Base-by-base conservation (phyloP, 2,113 vertebrate species). In the Crotalus helleri region DNA sequence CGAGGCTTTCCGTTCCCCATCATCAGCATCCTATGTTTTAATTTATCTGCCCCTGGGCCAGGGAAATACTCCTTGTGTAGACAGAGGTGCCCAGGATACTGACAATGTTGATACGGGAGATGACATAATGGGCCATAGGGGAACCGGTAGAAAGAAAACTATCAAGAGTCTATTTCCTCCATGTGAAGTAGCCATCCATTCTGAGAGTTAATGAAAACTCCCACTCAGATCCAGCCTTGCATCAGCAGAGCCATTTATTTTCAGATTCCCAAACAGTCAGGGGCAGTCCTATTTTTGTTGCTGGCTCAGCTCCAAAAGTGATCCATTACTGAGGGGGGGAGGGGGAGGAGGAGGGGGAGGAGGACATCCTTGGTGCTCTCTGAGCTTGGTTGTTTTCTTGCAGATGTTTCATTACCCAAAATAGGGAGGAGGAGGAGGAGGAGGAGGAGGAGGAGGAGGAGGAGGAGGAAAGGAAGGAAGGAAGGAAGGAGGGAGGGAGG, bases 161-260 rank as follows among this genome's bases (percentile, higher is more conserved):
- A 58, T 64, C 26, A 12, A 74, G 85, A 3, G 58, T 69, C 33
- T 13, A 69, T 89, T 89, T 89, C 87, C 24, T 87, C 92, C 85
- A n/a, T 15, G 33, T 1, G 58, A n/a, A 69, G 49, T 51, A 87
- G 49, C 92, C 85, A 33, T 87, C 85, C 92, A 69, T 69, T 87
- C 57, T 59, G 44, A 90, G 51, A 57, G 81, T 74, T 88, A 91
- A 69, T 88, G 92, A 91, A 92, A 93, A 74, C 92, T 90, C 92
- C 89, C 89, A 91, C 92, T 19, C 85, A n/a, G 81, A 33, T 69
- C 81, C 24, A 33, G 89, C 85, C 3, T 91, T 15, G 90, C 89
- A 57, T 55, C 85, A 21, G 10, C 26, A 2, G 8, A 33, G 49
- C 39, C 23, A 24, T 55, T n/a, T 69, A 85, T 92, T 54, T 17